Base-by-base conservation (phyloP, 2,888 invertebrate species). In the Cephus spinipes region DNA sequence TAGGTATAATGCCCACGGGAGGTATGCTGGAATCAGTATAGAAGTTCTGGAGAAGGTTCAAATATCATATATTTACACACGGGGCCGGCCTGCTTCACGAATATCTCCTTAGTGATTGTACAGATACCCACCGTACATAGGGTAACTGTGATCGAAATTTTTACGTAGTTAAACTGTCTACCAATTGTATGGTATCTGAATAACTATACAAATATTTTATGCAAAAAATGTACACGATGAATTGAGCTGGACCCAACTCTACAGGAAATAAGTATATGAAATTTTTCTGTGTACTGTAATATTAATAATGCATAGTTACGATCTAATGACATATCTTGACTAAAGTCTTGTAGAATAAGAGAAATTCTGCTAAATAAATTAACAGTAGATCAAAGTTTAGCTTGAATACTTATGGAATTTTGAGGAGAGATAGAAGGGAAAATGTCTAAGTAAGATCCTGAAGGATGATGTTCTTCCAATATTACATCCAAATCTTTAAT, bases 311-410 rank as follows among this genome's bases (percentile, higher is more conserved):
- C 23, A 55, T 9, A 23, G 3, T 23, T 55, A 23, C 0, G 55
- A 23, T 55, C 23, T 40, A 40, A 15, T 15, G 2, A 15, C 40
- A 40, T 40, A 40, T 40, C 15, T 23, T 23, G 6, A 40, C 6
- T 40, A 23, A 40, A 40, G 15, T 40, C 6, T 23, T 40, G 40
- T 15, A 15, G 6, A 23, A 40, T 15, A 40, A 40, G 1, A 40
- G 23, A 15, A 40, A 40, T 40, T 40, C 35, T 35, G 35, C 3
- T 35, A 9, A 55, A 55, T 55, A 55, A 23, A 55, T 9, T 55
- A 55, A 23, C 9, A 55, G 23, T 23, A 55, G 71, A 84, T 86
- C 84, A 89, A 79, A 90, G 79, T 79, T 91, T 91, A 76, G 91
- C 89, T 83, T 85, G 88, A 34, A 89, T 79, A 79, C 82, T 85